These are phyloP conservation scores for Gallinago paraguaiae DNA, from an alignment of 2,113 vertebrate genomes.

Conservation along the genomic window DNA sequence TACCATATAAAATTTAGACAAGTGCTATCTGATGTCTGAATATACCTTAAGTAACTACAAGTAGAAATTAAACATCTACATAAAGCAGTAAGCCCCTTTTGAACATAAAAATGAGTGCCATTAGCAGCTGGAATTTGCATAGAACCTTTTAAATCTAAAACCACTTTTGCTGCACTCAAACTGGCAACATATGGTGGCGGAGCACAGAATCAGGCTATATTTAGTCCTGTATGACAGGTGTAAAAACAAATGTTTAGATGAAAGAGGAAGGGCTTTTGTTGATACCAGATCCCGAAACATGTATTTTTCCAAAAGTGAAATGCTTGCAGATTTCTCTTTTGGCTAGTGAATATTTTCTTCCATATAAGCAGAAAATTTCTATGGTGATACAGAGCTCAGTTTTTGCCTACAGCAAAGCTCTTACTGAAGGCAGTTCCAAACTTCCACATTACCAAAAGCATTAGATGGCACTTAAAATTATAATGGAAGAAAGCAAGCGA, in stretches of 20 bases:
- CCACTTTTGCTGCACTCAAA: neutral
- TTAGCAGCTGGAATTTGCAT: slow-evolving; percentile 29
- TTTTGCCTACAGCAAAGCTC: neutral
- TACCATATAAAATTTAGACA: slow-evolving; percentile 7
- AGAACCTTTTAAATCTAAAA: slow-evolving; percentile 19
- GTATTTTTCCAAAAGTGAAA: slow-evolving; percentile 3
- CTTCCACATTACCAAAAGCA: neutral
- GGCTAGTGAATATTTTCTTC: neutral
- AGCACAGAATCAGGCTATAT: neutral
- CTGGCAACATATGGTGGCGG: neutral
- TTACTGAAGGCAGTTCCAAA: neutral
- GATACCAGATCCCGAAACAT: neutral
- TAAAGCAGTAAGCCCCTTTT: neutral
- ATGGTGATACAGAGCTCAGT: neutral
- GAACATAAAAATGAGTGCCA: slow-evolving; percentile 14
- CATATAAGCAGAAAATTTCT: neutral
- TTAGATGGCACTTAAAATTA: neutral
- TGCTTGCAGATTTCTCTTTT: neutral
- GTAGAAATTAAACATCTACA: slow-evolving; percentile 5
- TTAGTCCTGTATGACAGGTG: slow-evolving; percentile 8
- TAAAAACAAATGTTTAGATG: neutral
- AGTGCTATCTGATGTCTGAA: neutral
- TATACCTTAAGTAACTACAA: slow-evolving; percentile 37
- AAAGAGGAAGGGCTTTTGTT: neutral
- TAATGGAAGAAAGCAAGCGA: neutral